Evolutionary conservation across 2,113 vertebrate genomes (phyloP), one percentile per base, ranked within the genome.

Genomic region (Rhegmatorhina hoffmannsi): DNA sequence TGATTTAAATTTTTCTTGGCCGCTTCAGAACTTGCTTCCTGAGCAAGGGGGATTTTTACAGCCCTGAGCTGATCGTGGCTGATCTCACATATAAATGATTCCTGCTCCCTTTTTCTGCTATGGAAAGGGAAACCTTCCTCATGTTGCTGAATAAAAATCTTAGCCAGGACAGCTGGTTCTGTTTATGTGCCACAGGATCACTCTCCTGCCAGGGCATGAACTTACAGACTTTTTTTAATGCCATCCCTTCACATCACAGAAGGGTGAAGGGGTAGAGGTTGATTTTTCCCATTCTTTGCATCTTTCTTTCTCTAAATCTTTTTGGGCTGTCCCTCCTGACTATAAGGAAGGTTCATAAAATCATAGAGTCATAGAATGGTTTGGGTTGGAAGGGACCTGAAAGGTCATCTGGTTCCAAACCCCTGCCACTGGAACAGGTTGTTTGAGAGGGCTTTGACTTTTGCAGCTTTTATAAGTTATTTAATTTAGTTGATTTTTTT

Each of bases 121-220:
- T 46, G 31, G 49, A 69, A 86, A 75, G 64, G 13, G 43, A 89
- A 75, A 58, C 49, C 18, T 60, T 76, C 58, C 19, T 87, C 3
- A 8, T 23, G 25, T 63, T 63, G 33, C 67, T 74, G 31, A 85
- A 28, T 70, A 66, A 38, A 75, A 83, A 19, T 53, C 38, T 56
- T 34, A 85, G 5, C 40, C 60, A 77, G 60, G 33, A 50, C 34
- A 73, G 11, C 28, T 47, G 26, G 10, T 40, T 81, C 38, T 86
- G 8, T 58, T 95, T 47, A n/a, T 60, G 4, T 46, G 20, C 62
- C 66, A 16, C 69, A 47, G 50, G 44, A 43, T 92, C 63, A 31
- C 43, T 85, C 38, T 75, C 6, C 13, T 43, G 26, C 10, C 11
- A 11, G 47, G 25, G 49, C 0, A 0, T 52, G 47, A 79, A 16